Evolutionary conservation across 2,113 vertebrate genomes (phyloP).

Genomic region (Podarcis cretensis): DNA sequence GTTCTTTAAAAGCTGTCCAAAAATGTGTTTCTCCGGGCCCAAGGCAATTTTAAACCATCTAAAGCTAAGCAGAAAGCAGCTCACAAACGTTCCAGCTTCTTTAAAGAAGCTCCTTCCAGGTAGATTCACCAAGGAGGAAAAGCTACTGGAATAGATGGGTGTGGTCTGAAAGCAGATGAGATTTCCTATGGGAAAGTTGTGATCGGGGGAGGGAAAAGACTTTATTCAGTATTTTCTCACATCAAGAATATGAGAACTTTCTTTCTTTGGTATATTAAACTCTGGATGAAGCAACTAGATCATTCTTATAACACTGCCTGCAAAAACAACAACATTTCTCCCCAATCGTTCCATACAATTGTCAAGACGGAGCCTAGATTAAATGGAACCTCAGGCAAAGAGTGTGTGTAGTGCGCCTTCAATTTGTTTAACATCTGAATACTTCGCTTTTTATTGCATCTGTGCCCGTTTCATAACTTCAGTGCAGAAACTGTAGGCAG

Average conservation of each 20-base stretch:
- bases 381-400: not conserved
- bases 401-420: not conserved
- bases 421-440: not conserved
- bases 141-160: constrained; percentile 60
- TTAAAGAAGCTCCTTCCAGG: constrained; percentile 64
- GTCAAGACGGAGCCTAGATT: not conserved
- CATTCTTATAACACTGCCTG: not conserved
- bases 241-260: not conserved
- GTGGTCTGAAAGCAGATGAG: constrained; percentile 44
- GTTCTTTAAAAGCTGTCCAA: constrained; percentile 74
- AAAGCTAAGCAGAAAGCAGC: constrained; percentile 69
- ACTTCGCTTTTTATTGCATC: not conserved
- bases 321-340: not conserved
- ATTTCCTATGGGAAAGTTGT: constrained; percentile 59
- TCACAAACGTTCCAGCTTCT: constrained; percentile 66
- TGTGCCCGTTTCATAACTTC: not conserved
- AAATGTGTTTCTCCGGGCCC: constrained; percentile 73
- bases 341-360: not conserved
- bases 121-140: constrained; percentile 28
- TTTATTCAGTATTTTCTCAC: not conserved
- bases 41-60: constrained; percentile 73
- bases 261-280: not conserved
- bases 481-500: not conserved
- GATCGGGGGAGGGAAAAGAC: constrained; percentile 45
- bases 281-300: not conserved